Conservation (phyloP, 2,113 vertebrate species). For the Colistium nudipinnis region DNA sequence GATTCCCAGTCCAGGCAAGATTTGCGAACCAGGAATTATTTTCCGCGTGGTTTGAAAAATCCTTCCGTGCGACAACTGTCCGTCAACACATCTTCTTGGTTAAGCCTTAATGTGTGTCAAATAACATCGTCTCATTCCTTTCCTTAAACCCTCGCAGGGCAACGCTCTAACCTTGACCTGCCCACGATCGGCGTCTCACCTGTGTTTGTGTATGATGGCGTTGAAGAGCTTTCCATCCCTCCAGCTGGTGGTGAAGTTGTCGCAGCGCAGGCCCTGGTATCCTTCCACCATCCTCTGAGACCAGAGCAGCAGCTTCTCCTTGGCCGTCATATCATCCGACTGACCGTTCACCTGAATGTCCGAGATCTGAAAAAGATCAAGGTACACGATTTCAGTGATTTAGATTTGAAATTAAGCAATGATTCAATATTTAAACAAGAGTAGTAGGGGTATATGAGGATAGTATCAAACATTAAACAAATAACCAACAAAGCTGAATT, state of each 20-base stretch:
- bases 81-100: too few species aligned
- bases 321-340: conserved; percentile 97
- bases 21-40: too few species aligned
- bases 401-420: too few species aligned
- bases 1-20: too few species aligned
- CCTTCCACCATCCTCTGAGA: conserved; percentile 95
- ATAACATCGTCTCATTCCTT: too few species aligned
- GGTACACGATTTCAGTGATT: too few species aligned
- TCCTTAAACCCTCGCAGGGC: too few species aligned
- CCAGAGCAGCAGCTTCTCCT: conserved; percentile 97
- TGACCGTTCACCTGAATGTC: conserved; percentile 98
- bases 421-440: conserved; percentile 1
- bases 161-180: too few species aligned
- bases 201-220: conserved; percentile 94
- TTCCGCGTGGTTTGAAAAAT: too few species aligned
- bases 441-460: background rate
- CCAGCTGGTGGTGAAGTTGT: conserved; percentile 97
- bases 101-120: too few species aligned
- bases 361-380: conserved; percentile 88
- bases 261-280: conserved; percentile 90
- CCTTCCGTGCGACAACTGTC: too few species aligned
- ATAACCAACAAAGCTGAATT: background rate
- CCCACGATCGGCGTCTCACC: conserved; percentile 73
- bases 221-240: conserved; percentile 95
- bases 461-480: background rate